phyloP scores from a whole-genome alignment of 2,888 invertebrate species.

The Platynereis dumerilii region DNA sequence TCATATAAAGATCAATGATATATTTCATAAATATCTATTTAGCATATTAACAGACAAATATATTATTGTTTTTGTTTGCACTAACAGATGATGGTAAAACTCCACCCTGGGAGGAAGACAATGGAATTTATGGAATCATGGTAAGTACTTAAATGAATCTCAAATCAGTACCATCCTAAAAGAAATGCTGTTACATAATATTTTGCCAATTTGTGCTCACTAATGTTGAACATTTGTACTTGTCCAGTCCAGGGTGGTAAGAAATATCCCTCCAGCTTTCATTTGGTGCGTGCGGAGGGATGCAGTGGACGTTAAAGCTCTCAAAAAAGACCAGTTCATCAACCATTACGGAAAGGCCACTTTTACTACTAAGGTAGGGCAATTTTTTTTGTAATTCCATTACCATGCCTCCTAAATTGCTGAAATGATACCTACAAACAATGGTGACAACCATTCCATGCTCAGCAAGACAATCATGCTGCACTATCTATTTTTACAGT shows the following conservation, averaged over 20 bases:
- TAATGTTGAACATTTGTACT: constrained; percentile 2
- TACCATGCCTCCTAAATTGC: neutral
- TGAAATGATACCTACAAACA: neutral
- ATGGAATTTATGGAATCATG: constrained; percentile 64
- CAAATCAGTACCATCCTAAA: neutral
- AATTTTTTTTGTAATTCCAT: neutral
- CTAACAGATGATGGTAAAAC: constrained; percentile 28
- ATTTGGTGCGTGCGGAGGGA: constrained; percentile 82
- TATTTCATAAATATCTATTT: no score
- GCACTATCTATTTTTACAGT: no score
- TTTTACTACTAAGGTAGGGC: constrained; percentile 86
- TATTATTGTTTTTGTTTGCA: no score
- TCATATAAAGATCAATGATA: no score
- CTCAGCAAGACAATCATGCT: no score
- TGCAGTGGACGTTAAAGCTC: constrained; percentile 75
- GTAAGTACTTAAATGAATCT: constrained; percentile 24
- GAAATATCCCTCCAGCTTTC: constrained; percentile 69
- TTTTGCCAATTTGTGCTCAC: neutral
- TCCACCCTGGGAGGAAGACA: constrained; percentile 63
- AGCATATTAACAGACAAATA: no score
- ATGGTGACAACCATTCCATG: no score
- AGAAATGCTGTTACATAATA: neutral
- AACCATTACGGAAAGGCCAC: constrained; percentile 82
- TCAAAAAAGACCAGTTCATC: constrained; percentile 74
- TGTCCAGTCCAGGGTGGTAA: constrained; percentile 57